Evolutionary conservation across 2,888 invertebrate species (phyloP), one percentile per base, ranked within the genome.

Genomic region (Metellina segmentata): DNA sequence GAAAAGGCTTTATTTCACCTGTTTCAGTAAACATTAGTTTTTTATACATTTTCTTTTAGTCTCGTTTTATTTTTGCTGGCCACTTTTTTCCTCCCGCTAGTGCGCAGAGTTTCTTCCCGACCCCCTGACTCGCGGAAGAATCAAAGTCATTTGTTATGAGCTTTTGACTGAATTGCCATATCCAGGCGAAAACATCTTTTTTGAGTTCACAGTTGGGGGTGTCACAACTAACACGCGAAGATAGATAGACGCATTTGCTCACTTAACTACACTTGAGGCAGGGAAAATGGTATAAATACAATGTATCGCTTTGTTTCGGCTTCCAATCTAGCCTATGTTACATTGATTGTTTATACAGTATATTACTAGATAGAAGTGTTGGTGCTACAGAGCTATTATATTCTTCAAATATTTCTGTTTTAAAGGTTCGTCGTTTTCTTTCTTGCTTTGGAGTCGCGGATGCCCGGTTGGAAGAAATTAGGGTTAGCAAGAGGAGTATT

Each of bases 101-200:
- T 90, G 53, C 72, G 48, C 61, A 71, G 48, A 74, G 20, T 75
- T 86, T 51, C 61, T 74, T 71, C 49, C 49, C 34, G 51, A 51
- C 20, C 69, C 53, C 53, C 85, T 74, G 75, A 69, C 81, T 81
- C 49, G 78, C 34, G 72, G 52, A 81, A 82, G 69, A 72, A 72
- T 74, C 81, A 34, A 52, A 86, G 81, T 70, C 90, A 90, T 90
- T 90, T 90, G 85, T 90, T 90, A 90, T 34, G 69, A 49, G 85
- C 75, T 90, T 90, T 90, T 79, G 90, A 86, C 81, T 90, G 75
- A 53, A 72, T 90, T 90, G 90, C 85, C 90, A 90, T 70, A 75
- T 72, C 81, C 90, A 90, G 90, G 81, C 85, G 74, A 86, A 90
- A 90, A 90, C 85, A 90, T 85, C 90, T 90, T 90, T 90, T 90